Base-by-base conservation (phyloP, 2,888 invertebrate genomes). In the Lasioglossum zephyrum region DNA sequence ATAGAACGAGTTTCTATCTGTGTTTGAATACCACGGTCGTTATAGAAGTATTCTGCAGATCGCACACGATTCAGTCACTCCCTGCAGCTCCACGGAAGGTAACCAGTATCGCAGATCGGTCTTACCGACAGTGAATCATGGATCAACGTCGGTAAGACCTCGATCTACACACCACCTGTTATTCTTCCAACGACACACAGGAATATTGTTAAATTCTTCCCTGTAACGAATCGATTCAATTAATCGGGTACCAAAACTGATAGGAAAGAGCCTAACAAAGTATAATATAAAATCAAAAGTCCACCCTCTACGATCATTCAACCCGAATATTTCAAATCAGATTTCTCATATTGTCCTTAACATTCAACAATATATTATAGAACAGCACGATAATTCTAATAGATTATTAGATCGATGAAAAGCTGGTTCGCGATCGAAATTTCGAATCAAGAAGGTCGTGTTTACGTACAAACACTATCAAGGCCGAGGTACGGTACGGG, bases 391-490 rank as follows among this genome's bases (percentile, higher is more conserved):
- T 5, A 26, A 16, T 74, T 26, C 9, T 49, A 16, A 13, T 47
- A 3, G 6, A 8, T 16, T 16, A 22, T 70, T 39, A 26, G 11
- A 16, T n/a, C 31, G 26, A 70, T 60, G 36, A 63, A 31, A 16
- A 9, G 26, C 36, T 22, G 53, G 36, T 13, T 49, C 9, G 11
- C 18, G 75, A 78, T 57, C 69, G 13, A 41, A 31, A 69, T 49
- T 39, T 31, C 11, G 63, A 75, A 47, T 75, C 36, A 13, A n/a
- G 84, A 16, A 31, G 84, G 84, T 86, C 81, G 31, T 86, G 86
- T 86, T 86, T 86, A 81, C 63, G 8, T 83, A 76, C 77, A 26
- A 41, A 74, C 26, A 53, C 77, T 31, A 13, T 16, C 26, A 36
- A 31, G 39, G 13, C 22, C 36, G 2, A 26, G 60, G 49, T 73